A percentile compares a stretch with the other conserved stretches of the same genome.
phyloP scores from a whole-genome alignment of 2,888 invertebrate genomes.

The Nomada ferruginata region DNA sequence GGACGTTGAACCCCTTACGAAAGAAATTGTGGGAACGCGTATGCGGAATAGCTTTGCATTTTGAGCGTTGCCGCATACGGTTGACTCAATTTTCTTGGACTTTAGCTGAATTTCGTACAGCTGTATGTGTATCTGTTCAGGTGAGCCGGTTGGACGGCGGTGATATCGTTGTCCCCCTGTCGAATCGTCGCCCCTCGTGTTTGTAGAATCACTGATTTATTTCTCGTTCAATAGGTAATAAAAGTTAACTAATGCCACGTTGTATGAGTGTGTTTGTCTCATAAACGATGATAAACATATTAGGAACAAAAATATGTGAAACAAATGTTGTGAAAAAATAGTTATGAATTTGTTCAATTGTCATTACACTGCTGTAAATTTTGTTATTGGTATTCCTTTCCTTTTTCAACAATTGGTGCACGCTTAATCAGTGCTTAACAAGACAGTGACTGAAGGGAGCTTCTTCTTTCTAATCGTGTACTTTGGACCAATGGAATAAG shows the following conservation, averaged over 20 bases:
- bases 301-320: background rate
- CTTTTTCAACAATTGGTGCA: too few relatives aligned
- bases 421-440: too few relatives aligned
- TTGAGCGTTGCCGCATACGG: constrained; percentile 54
- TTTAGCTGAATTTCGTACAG: constrained; percentile 51
- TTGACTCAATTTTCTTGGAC: constrained; percentile 57
- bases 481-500: too few relatives aligned
- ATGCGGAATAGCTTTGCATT: constrained; percentile 67
- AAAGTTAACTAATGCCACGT: too few relatives aligned
- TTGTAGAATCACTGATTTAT: background rate
- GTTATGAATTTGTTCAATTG: too few relatives aligned
- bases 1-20: constrained; percentile 61
- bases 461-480: too few relatives aligned
- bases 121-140: constrained; percentile 24
- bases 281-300: background rate
- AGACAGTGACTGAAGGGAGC: too few relatives aligned
- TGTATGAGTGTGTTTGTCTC: too few relatives aligned
- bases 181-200: background rate
- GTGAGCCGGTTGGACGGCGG: constrained; percentile 33
- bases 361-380: too few relatives aligned
- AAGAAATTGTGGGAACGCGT: constrained; percentile 46
- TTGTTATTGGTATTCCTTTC: too few relatives aligned
- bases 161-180: constrained; percentile 20
- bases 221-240: background rate
- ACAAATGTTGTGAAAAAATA: background rate